Evolutionary conservation across 2,888 invertebrate species (phyloP).

Genomic region (Cryptocheilus praepositus): DNA sequence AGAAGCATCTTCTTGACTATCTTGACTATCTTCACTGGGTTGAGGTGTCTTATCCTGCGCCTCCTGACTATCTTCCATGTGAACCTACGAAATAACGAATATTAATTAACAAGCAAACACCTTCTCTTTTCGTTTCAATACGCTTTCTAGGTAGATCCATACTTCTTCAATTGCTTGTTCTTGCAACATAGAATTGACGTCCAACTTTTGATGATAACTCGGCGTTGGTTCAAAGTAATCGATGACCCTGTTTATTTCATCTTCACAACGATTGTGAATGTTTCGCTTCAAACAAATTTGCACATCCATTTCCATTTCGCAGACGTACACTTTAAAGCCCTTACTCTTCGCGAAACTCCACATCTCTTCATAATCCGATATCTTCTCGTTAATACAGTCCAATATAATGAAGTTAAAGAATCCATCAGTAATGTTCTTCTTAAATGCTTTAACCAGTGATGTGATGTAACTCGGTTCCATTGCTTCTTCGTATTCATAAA

Average conservation of each 20-base stretch:
- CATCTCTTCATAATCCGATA: conserved; percentile 90
- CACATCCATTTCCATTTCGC: conserved; percentile 90
- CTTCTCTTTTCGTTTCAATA: too few relatives aligned
- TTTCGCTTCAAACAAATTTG: conserved; percentile 88
- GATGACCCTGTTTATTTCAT: conserved; percentile 85
- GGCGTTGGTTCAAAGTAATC: conserved; percentile 88
- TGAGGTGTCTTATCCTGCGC: conserved; percentile 40
- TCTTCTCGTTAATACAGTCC: conserved; percentile 91
- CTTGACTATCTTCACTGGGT: conserved; percentile 68
- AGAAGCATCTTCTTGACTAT: conserved; percentile 66
- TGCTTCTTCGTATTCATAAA: conserved; percentile 91
- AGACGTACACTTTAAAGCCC: conserved; percentile 93
- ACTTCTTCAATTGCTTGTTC: conserved; percentile 89
- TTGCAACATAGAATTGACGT: conserved; percentile 89
- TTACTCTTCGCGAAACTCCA: conserved; percentile 90
- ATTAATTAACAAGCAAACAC: too few relatives aligned
- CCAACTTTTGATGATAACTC: conserved; percentile 86
- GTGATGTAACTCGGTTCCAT: conserved; percentile 89
- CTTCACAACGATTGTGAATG: conserved; percentile 86
- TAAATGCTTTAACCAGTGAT: conserved; percentile 91
- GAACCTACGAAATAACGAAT: conserved; percentile 58
- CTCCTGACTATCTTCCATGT: conserved; percentile 67
- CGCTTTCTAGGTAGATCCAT: conserved; percentile 6
- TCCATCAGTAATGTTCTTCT: conserved; percentile 91
- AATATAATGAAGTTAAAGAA: conserved; percentile 95